Percentiles rank a stretch among this genome's conserved stretches.
phyloP scores from a whole-genome alignment of 2,888 invertebrate species.

The Tromatobia lineatoria region DNA sequence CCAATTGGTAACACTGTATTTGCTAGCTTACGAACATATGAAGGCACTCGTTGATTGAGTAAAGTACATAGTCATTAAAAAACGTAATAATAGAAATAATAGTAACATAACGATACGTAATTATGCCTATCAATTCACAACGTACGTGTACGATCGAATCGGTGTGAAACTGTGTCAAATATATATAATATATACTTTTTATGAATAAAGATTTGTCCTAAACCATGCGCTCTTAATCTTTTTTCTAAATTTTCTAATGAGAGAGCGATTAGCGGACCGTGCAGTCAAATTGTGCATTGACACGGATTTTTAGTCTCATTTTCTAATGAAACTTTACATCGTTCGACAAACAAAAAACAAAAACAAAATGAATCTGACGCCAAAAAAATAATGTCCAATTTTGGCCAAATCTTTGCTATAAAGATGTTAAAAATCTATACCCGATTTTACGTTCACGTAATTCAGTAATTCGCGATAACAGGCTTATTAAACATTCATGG shows the following conservation, averaged over 20 bases:
- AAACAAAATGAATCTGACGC: background rate
- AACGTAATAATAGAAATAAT: conserved; percentile 24
- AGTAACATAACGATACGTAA: conserved; percentile 7
- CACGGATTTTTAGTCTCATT: conserved; percentile 1
- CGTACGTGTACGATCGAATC: conserved; percentile 7
- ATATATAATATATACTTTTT: background rate
- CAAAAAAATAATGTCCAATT: no score
- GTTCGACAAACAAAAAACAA: background rate
- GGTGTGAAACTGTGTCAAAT: background rate
- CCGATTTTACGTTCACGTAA: background rate
- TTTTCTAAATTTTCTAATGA: background rate
- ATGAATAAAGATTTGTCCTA: background rate
- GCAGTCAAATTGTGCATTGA: background rate
- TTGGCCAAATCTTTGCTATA: no score
- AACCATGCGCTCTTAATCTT: background rate
- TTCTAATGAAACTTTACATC: background rate
- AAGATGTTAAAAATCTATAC: background rate
- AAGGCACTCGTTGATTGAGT: conserved; percentile 39
- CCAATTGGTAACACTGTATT: conserved; percentile 9
- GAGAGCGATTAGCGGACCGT: background rate
- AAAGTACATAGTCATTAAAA: conserved; percentile 25
- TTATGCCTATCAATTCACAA: background rate
- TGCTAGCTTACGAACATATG: conserved; percentile 10
- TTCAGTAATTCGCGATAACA: background rate
- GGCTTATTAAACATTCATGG: background rate